Conservation (phyloP, 2,888 invertebrate genomes). For the Crocallis elinguaria region DNA sequence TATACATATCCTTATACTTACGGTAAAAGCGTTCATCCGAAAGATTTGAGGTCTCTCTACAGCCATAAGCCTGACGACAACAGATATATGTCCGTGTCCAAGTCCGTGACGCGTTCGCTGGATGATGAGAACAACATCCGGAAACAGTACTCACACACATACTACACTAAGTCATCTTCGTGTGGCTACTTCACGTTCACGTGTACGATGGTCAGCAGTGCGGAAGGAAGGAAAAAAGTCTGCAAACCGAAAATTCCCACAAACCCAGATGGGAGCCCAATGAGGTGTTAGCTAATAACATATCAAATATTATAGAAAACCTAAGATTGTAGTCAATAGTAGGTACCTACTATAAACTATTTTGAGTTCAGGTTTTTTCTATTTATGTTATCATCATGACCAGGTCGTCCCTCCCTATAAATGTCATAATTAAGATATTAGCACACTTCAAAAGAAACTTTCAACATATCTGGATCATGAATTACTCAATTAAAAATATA, state of each 20-base stretch:
- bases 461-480: not conserved
- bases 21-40: conserved; percentile 61
- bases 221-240: conserved; percentile 91
- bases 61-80: conserved; percentile 78
- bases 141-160: conserved; percentile 90
- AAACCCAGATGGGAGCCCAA: conserved; percentile 90
- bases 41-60: conserved; percentile 68
- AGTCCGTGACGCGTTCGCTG: conserved; percentile 90
- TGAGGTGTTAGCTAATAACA: conserved; percentile 80
- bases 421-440: not conserved
- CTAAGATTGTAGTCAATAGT: not conserved
- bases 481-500: not conserved
- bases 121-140: conserved; percentile 86
- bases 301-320: not conserved
- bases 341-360: too few species aligned
- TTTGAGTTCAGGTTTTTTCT: too few species aligned
- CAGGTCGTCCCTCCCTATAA: too few species aligned
- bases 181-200: conserved; percentile 95
- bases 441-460: not conserved
- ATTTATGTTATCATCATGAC: too few species aligned
- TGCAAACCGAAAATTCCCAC: conserved; percentile 92
- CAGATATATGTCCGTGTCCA: conserved; percentile 91
- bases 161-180: conserved; percentile 94
- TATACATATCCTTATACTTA: conserved; percentile 62
- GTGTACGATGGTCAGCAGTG: conserved; percentile 91